These are phyloP conservation scores for Synergus laeviventris DNA, from an alignment of 2,888 invertebrate species.

Conservation along the genomic window DNA sequence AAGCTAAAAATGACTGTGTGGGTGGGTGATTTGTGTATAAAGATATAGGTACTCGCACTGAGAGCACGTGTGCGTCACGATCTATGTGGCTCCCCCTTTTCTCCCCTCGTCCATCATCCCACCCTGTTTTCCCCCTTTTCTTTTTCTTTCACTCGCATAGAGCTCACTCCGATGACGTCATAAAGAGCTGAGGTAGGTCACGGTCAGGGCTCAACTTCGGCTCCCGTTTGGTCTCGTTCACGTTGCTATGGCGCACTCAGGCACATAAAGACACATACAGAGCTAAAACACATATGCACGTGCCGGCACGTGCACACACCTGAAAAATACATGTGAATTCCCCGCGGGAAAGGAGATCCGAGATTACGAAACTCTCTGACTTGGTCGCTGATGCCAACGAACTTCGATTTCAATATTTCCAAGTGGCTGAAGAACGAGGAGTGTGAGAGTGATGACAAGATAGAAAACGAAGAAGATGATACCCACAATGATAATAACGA, in stretches of 20 bases:
- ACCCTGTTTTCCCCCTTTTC: slow-evolving; percentile 47
- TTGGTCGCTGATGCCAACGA: slow-evolving; percentile 26
- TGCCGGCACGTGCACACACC: slow-evolving; percentile 32
- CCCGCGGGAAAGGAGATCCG: slow-evolving; percentile 38
- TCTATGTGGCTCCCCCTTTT: slow-evolving; percentile 11
- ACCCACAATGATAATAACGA: slow-evolving; percentile 18
- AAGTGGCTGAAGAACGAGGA: not conserved
- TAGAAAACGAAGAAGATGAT: slow-evolving; percentile 13
- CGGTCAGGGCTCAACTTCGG: slow-evolving; percentile 59
- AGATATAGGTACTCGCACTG: not conserved
- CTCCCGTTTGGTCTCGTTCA: slow-evolving; percentile 35
- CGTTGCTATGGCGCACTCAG: slow-evolving; percentile 30
- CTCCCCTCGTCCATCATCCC: slow-evolving; percentile 26
- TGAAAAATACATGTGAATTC: slow-evolving; percentile 39
- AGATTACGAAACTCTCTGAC: slow-evolving; percentile 37
- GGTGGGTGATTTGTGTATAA: slow-evolving; percentile 33
- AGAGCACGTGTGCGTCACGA: slow-evolving; percentile 27
- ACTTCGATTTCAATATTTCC: slow-evolving; percentile 8
- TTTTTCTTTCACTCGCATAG: slow-evolving; percentile 43
- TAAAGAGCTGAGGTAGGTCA: slow-evolving; percentile 61
- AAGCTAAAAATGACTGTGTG: slow-evolving; percentile 10
- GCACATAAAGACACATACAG: not conserved
- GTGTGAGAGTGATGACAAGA: not conserved
- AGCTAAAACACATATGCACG: not conserved
- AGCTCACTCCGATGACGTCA: slow-evolving; percentile 53